Conservation (phyloP, 1,140 invertebrate species). For the Halyomorpha halys region DNA sequence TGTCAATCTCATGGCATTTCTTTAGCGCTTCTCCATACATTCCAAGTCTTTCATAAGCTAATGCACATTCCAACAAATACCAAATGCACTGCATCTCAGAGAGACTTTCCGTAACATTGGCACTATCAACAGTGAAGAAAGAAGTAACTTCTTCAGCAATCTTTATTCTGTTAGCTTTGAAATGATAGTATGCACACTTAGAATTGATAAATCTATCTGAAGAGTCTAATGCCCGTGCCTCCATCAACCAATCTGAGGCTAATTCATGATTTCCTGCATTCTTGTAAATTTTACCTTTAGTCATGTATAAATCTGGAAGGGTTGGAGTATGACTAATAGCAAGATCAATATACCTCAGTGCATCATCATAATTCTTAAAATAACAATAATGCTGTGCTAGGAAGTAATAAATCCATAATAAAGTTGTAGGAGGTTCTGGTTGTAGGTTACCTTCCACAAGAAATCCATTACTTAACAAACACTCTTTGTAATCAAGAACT, state of each 20-base stretch:
- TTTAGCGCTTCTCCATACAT: conserved; percentile 93
- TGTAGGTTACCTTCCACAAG: not conserved
- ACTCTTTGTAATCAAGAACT: conserved; percentile 71
- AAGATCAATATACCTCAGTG: conserved; percentile 76
- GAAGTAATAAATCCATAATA: conserved; percentile 93
- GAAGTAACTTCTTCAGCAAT: conserved; percentile 93
- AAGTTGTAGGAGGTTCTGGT: conserved; percentile 82
- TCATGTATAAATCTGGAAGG: conserved; percentile 90
- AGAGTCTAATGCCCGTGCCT: conserved; percentile 94
- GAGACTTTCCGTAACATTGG: conserved; percentile 89
- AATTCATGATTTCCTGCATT: conserved; percentile 85
- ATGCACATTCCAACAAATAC: conserved; percentile 95
- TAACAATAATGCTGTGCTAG: conserved; percentile 94
- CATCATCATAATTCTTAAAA: conserved; percentile 66
- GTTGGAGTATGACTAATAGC: conserved; percentile 96
- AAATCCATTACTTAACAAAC: conserved; percentile 39
- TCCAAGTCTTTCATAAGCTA: conserved; percentile 74
- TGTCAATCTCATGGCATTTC: conserved; percentile 96
- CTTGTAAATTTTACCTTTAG: conserved; percentile 95
- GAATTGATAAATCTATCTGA: conserved; percentile 98
- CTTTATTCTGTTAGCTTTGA: conserved; percentile 79
- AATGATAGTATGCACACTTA: conserved; percentile 96
- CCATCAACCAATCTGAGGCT: conserved; percentile 85
- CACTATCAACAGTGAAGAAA: conserved; percentile 90
- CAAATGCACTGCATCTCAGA: conserved; percentile 99